Conservation (phyloP, 2,888 invertebrate genomes). For the Drosophila merina region DNA sequence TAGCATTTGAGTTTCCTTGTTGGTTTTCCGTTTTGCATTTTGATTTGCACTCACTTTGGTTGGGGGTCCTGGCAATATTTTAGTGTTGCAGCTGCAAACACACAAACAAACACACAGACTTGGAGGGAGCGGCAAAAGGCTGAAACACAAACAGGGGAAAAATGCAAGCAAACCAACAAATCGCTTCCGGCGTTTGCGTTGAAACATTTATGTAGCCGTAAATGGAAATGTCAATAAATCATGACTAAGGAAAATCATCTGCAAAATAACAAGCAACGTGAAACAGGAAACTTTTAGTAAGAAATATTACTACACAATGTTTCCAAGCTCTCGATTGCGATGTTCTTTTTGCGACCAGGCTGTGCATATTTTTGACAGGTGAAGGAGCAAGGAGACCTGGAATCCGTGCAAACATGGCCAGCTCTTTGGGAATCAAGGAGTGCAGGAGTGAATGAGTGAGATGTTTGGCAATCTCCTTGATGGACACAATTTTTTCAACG, state of each 20-base stretch:
- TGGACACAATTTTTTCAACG: slow-evolving; percentile 3
- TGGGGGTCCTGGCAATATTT: slow-evolving; percentile 56
- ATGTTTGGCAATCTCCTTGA: slow-evolving; percentile 41
- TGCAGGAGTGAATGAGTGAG: slow-evolving; percentile 34
- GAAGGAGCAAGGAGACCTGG: slow-evolving; percentile 9
- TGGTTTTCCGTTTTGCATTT: slow-evolving; percentile 72
- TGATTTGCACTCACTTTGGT: slow-evolving; percentile 63
- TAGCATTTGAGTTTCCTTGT: slow-evolving; percentile 55
- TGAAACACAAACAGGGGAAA: slow-evolving; percentile 25
- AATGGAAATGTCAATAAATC: slow-evolving; percentile 80
- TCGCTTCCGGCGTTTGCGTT: slow-evolving; percentile 77
- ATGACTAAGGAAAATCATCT: slow-evolving; percentile 65
- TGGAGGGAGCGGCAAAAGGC: slow-evolving; percentile 13
- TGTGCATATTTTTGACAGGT: slow-evolving; percentile 13
- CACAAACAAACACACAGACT: slow-evolving; percentile 12
- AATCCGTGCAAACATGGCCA: slow-evolving; percentile 2
- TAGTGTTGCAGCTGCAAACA: slow-evolving; percentile 34
- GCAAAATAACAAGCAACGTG: slow-evolving; percentile 38
- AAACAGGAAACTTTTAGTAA: slow-evolving; percentile 58
- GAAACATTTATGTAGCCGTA: slow-evolving; percentile 78
- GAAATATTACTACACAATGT: slow-evolving; percentile 53
- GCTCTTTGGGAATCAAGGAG: slow-evolving; percentile 17
- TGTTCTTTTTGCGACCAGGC: not conserved
- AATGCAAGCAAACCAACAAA: slow-evolving; percentile 62
- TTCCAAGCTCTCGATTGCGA: slow-evolving; percentile 3